These are phyloP conservation scores for Crocuta crocuta DNA, from an alignment of 2,113 vertebrate genomes.

Conservation along the genomic window DNA sequence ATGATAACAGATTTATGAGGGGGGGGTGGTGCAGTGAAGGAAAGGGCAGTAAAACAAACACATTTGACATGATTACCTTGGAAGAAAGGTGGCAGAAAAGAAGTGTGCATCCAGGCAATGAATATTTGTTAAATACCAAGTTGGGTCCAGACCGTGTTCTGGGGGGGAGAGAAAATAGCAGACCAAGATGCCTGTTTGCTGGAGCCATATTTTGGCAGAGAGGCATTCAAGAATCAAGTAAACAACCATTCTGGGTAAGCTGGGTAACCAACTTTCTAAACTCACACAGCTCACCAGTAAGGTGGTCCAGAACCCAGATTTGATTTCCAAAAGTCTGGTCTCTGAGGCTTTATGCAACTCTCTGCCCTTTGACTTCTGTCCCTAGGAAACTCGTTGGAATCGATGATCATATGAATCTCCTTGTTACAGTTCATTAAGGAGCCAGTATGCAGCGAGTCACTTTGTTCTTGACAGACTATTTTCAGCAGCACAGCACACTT, in stretches of 20 bases:
- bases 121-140: background rate
- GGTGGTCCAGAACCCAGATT: background rate
- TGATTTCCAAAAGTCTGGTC: background rate
- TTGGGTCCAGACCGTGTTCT: background rate
- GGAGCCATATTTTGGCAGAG: background rate
- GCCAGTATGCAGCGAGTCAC: background rate
- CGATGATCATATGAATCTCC: background rate
- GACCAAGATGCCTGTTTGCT: background rate
- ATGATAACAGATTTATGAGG: background rate
- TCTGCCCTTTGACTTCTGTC: background rate
- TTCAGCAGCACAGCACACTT: accelerated
- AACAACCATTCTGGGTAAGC: background rate
- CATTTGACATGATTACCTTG: background rate
- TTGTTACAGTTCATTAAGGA: background rate
- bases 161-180: background rate
- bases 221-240: background rate
- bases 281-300: background rate
- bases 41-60: background rate
- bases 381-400: background rate
- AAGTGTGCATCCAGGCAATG: background rate
- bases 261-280: background rate
- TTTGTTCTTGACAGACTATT: background rate
- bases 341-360: background rate
- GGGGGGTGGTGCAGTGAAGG: accelerated
- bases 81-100: background rate